Evolutionary conservation across 2,113 vertebrate species (phyloP).

Genomic region (Psettodes erumei): DNA sequence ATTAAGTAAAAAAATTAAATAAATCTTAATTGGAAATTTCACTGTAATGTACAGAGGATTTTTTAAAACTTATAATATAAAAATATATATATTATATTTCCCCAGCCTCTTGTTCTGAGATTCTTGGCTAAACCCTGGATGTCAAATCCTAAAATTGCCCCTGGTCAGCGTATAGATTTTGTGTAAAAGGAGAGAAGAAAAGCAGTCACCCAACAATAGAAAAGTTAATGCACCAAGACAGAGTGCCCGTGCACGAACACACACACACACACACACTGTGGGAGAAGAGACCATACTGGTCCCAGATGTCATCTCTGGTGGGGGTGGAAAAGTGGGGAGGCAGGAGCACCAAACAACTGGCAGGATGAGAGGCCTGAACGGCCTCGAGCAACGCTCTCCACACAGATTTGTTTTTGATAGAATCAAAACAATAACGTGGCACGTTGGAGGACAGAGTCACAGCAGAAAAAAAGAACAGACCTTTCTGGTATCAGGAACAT

Average conservation of each 20-base stretch:
- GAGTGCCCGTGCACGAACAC: too few relatives aligned
- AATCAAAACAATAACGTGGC: constrained; percentile 38
- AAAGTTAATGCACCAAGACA: constrained; percentile 65
- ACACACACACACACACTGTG: constrained; percentile 51
- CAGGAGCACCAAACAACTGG: constrained; percentile 33
- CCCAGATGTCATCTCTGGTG: constrained; percentile 39
- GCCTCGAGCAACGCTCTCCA: constrained; percentile 27
- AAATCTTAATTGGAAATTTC: not conserved
- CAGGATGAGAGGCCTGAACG: constrained; percentile 30
- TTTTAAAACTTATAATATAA: not conserved
- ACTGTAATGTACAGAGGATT: not conserved
- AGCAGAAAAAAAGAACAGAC: constrained; percentile 18
- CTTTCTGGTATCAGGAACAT: constrained; percentile 21
- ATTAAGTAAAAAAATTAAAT: not conserved
- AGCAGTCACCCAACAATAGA: constrained; percentile 63
- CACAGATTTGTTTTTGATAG: constrained; percentile 30
- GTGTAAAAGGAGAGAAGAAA: constrained; percentile 48
- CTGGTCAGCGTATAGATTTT: constrained; percentile 56
- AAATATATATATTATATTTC: not conserved
- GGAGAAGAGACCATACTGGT: constrained; percentile 54
- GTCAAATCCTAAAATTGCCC: constrained; percentile 28
- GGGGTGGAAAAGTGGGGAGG: constrained; percentile 44
- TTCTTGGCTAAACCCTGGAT: constrained; percentile 21
- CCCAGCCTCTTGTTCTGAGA: not conserved
- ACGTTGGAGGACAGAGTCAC: not conserved